Conservation (phyloP, 2,797 vertebrate genomes). For the Sciaenops ocellatus region DNA sequence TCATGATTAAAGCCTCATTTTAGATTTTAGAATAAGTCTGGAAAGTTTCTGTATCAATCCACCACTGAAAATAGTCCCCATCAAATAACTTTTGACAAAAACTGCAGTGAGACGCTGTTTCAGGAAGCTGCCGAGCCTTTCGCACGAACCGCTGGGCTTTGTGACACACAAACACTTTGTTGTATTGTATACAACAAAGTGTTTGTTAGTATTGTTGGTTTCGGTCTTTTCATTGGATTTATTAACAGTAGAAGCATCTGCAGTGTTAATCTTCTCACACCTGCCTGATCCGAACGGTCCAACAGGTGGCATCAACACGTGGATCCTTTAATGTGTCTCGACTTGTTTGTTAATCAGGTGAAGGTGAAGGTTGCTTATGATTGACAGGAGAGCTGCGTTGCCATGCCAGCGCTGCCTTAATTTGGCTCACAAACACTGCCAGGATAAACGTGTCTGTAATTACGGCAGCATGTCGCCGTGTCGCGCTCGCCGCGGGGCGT, state of each 20-base stretch:
- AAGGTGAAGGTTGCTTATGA: not conserved
- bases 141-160: too few relatives aligned
- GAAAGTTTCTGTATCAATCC: not conserved
- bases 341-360: constrained; percentile 6
- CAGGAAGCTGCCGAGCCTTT: too few relatives aligned
- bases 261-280: constrained; percentile 25
- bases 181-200: too few relatives aligned
- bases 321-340: constrained; percentile 6
- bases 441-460: constrained; percentile 55
- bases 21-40: not conserved
- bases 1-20: not conserved
- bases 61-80: not conserved
- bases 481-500: not conserved
- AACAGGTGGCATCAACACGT: constrained; percentile 11
- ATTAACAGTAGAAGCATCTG: too few relatives aligned
- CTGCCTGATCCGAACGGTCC: constrained; percentile 13
- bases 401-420: constrained; percentile 21
- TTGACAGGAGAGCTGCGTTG: constrained; percentile 37
- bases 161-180: too few relatives aligned
- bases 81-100: not conserved
- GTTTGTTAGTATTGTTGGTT: too few relatives aligned
- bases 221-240: too few relatives aligned
- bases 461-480: constrained; percentile 19
- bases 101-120: too few relatives aligned
- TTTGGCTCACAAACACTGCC: constrained; percentile 39